Evolutionary conservation across 2,888 invertebrate genomes (phyloP), one percentile per base, ranked within the genome.

Genomic region (Halocaridina rubra): DNA sequence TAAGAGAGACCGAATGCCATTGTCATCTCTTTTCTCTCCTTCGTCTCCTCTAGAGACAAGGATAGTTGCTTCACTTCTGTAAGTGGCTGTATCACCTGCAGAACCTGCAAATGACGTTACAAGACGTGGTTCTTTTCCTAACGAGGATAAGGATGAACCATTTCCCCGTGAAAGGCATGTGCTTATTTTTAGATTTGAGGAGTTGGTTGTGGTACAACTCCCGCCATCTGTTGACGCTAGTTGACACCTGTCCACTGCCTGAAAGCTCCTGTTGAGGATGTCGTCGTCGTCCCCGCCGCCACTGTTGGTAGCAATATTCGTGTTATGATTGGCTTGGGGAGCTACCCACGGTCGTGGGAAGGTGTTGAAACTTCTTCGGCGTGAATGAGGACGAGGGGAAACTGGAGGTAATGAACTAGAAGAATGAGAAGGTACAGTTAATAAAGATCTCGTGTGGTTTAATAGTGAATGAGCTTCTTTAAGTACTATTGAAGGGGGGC

Each of bases 261-360:
- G 78, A 39, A 39, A n/a, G 22, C 16, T 79, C 16, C 13, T 72
- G 33, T 46, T 86, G 74, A 78, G 69, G 71, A 46, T 71, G 71
- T 57, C 76, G 39, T 16, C 39, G 27, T 67, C 33, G 53, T 76
- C 78, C 30, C 24, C 33, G 39, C 39, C 32, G 30, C 69, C 32
- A 22, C 57, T 71, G 32, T 2, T 27, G 61, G 77, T 5, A 7
- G 71, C 0, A 75, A 24, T 10, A 77, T n/a, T 61, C 32, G 57
- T 29, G 53, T 27, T 24, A 22, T 13, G 64, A 33, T n/a, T 22
- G 27, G 69, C 8, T 10, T 72, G 72, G 59, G 33, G 79, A 0
- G 85, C 24, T 61, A 80, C 77, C 75, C 80, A 86, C 29, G 86
- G 86, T 13, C 81, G 69, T 7, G 86, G 86, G 1, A 77, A 77